These are phyloP conservation scores for Dicyrtomina minuta DNA, from an alignment of 2,888 invertebrate genomes.

Conservation along the genomic window DNA sequence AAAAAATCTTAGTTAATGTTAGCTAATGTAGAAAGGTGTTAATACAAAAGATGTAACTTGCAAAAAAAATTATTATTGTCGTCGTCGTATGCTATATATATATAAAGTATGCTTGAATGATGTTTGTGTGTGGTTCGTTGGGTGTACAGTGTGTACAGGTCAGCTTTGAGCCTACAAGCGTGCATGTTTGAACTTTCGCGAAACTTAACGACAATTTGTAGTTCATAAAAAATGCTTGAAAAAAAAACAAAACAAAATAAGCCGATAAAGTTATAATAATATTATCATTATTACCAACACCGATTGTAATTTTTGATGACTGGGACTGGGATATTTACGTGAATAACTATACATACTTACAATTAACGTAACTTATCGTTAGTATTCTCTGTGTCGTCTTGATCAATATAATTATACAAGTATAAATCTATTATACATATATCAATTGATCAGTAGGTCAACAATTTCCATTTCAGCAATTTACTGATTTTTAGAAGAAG, in stretches of 20 bases:
- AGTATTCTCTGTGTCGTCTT: background rate
- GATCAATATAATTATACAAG: too few species aligned
- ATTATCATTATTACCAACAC: background rate
- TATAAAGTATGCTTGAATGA: background rate
- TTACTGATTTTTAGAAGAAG: background rate
- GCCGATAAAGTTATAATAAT: background rate
- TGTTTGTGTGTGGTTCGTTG: background rate
- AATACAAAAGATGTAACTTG: background rate
- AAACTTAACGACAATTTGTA: too few species aligned
- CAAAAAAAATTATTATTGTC: too few species aligned
- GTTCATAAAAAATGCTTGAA: slow-evolving; percentile 1
- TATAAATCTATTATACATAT: background rate
- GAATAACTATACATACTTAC: background rate
- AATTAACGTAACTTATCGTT: background rate
- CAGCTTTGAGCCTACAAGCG: background rate
- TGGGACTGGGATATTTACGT: background rate
- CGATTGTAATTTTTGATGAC: too few species aligned
- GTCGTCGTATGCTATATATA: background rate
- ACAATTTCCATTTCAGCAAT: too few species aligned
- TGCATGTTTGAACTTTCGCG: background rate
- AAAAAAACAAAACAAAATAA: background rate
- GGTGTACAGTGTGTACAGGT: background rate
- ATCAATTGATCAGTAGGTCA: background rate
- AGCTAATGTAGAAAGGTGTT: background rate
- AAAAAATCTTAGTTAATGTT: background rate